Evolutionary conservation across 92 coral and sea anemone genomes (phyloP), one percentile per base, ranked within the genome.

Genomic region (Zoanthus gigantus): DNA sequence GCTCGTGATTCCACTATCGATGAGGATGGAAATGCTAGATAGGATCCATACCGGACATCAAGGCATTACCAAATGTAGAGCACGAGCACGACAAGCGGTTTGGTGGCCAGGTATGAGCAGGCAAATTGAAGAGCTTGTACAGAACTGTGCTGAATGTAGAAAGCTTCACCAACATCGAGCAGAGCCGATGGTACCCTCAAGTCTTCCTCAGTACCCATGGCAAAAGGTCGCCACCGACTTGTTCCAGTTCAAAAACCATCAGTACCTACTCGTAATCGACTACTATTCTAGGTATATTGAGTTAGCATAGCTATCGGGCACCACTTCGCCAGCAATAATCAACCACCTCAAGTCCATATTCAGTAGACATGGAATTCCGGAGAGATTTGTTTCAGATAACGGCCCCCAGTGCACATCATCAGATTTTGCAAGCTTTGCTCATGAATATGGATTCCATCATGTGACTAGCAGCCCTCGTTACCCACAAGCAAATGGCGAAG

Each of bases 401-500:
- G 83, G 92, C 45, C 92, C 92, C 17, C 89, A 86, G 85, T 79
- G 52, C 65, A 83, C 71, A 53, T 74, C 92, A 85, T 71, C 57
- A 78, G 47, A 45, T 77, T 84, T 88, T 89, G 77, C 82, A 63
- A 65, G 88, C 78, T 91, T 93, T 76, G 90, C 92, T 4, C 72
- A 48, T 17, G 46, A 37, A 34, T 93, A 88, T 90, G 89, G 90
- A 50, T 93, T 93, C 80, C 82, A 76, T 68, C 90, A 90, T 71
- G 83, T 79, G 17, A 93, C 91, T 14, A 83, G 95, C 78, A 87
- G 91, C n/a, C 93, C 92, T 13, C 53, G 53, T 72, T 72, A 2
- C n/a, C 77, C 77, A 72, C 77, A 48, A 73, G 92, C 90, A 17
- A 93, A 93, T 44, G 86, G 92, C 15, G 91, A 90, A 72, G 90